A percentile compares a stretch with the other conserved stretches of the same genome.
phyloP scores from a whole-genome alignment of 2,888 invertebrate species.

The Tetragnatha montana region DNA sequence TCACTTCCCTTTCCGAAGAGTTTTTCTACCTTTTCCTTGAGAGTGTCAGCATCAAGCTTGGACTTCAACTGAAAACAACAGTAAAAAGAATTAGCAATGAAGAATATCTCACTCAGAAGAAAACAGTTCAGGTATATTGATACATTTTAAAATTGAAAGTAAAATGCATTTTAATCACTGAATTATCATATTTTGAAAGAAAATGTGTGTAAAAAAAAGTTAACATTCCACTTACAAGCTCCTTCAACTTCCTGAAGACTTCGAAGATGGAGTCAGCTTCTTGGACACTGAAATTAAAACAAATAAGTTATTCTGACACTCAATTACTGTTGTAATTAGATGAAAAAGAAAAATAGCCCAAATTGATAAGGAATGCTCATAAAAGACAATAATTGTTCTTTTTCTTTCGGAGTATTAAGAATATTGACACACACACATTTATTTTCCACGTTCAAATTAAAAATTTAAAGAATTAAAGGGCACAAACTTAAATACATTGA shows the following conservation, averaged over 20 bases:
- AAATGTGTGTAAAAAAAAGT: too few relatives aligned
- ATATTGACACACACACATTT: too few relatives aligned
- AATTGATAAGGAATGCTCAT: too few relatives aligned
- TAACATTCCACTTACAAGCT: constrained; percentile 5
- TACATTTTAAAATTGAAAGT: too few relatives aligned
- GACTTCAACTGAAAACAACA: constrained; percentile 27
- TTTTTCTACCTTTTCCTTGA: constrained; percentile 41
- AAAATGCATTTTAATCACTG: too few relatives aligned
- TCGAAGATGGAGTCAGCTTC: constrained; percentile 31
- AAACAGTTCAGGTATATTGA: not conserved
- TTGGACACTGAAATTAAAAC: not conserved
- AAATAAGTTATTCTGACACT: not conserved
- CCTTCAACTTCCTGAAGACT: constrained; percentile 13
- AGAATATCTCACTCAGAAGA: not conserved
- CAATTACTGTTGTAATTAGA: not conserved
- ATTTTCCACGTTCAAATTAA: too few relatives aligned
- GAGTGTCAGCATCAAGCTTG: constrained; percentile 27
- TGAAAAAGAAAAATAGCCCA: too few relatives aligned
- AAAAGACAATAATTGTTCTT: too few relatives aligned
- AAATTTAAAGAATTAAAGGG: not conserved
- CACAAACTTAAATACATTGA: not conserved
- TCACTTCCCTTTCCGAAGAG: constrained; percentile 54
- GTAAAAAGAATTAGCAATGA: not conserved
- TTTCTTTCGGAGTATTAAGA: too few relatives aligned
- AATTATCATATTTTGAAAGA: too few relatives aligned